Percentiles rank a stretch among this genome's conserved stretches.
Conservation (phyloP, 1,140 invertebrate genomes). For the Acromyrmex echinatior region DNA sequence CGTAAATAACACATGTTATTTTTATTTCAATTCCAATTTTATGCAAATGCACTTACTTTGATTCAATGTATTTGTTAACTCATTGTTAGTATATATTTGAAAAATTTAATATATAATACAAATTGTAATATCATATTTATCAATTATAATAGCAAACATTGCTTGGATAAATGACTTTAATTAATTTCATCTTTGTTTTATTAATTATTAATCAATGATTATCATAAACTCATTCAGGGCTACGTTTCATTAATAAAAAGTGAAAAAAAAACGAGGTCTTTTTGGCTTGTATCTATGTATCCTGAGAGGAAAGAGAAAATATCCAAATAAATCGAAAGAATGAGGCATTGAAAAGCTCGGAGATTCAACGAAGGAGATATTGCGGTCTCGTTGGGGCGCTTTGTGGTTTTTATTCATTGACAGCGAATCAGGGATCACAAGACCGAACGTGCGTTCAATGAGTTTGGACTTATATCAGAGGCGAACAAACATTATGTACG, state of each 20-base stretch:
- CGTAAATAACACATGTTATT: neutral
- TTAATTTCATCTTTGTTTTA: neutral
- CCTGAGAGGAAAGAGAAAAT: neutral
- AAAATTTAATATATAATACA: neutral
- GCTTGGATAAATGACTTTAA: neutral
- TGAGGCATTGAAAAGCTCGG: conserved; percentile 63
- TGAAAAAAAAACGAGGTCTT: conserved; percentile 5
- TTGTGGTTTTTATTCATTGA: conserved; percentile 75
- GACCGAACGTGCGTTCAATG: conserved; percentile 20
- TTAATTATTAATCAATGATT: conserved; percentile 8
- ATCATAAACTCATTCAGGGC: neutral
- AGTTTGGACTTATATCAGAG: conserved; percentile 27
- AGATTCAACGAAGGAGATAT: conserved; percentile 64
- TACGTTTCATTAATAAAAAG: neutral
- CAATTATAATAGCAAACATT: neutral
- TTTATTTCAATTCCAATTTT: conserved; percentile 2
- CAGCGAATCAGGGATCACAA: conserved; percentile 58
- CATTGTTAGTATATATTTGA: neutral
- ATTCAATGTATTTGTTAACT: neutral
- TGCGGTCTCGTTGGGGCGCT: conserved; percentile 63
- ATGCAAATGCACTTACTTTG: neutral
- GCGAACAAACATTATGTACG: conserved; percentile 36
- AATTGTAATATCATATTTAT: neutral
- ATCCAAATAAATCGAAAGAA: conserved; percentile 66
- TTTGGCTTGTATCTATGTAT: conserved; percentile 2